Conservation (phyloP, 2,113 vertebrate species). For the Spilogale gracilis region DNA sequence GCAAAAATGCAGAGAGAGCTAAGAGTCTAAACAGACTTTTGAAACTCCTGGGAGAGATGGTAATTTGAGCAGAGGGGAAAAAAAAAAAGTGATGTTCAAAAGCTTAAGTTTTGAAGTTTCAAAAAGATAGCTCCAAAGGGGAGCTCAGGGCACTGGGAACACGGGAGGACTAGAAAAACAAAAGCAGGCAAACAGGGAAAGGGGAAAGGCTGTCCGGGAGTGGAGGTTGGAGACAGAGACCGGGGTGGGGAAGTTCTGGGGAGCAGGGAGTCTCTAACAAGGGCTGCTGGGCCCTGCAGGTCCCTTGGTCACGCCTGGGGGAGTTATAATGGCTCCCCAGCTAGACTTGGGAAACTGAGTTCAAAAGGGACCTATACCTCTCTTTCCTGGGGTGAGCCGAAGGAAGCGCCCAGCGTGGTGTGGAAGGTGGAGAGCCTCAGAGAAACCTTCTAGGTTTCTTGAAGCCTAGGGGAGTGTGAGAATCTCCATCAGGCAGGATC, state of each 20-base stretch:
- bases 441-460: not conserved
- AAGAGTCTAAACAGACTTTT: not conserved
- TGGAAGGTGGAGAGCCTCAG: not conserved
- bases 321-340: not conserved
- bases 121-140: conserved; percentile 4
- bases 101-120: conserved; percentile 51
- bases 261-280: not conserved
- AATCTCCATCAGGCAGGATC: not conserved
- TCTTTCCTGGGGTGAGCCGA: not conserved
- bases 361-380: not conserved
- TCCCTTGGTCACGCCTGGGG: not conserved
- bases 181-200: not conserved
- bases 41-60: not conserved
- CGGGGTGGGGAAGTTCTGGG: not conserved
- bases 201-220: no score
- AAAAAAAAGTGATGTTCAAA: conserved; percentile 9
- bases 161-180: not conserved
- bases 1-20: conserved; percentile 17
- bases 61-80: not conserved
- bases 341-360: not conserved
- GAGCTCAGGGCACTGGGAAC: not conserved
- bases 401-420: not conserved
- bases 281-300: not conserved
- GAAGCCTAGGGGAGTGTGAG: not conserved
- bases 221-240: not conserved